Conservation (phyloP, 2,888 invertebrate species). For the Athalia cordata region DNA sequence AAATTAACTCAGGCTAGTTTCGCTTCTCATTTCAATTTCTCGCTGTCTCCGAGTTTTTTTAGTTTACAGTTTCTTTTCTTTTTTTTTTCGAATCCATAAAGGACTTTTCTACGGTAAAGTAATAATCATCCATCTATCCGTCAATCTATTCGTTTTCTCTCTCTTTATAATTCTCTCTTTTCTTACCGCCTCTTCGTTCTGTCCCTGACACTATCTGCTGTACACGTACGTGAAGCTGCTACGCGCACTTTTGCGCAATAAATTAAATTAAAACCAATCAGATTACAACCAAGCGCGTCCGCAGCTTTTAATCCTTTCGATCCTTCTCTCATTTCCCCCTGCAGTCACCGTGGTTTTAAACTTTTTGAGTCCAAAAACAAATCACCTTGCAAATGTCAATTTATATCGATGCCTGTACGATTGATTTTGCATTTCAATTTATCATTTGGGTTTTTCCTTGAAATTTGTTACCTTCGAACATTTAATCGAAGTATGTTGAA, state of each 20-base stretch:
- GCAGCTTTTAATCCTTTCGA: not conserved
- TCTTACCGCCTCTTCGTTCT: slow-evolving; percentile 46
- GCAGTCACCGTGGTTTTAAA: too few species aligned
- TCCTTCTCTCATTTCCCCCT: too few species aligned
- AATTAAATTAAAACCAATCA: slow-evolving; percentile 46
- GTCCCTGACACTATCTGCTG: slow-evolving; percentile 65
- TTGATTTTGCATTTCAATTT: too few species aligned
- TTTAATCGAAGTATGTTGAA: not conserved
- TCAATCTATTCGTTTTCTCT: not conserved
- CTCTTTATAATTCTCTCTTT: not conserved
- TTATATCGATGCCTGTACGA: too few species aligned
- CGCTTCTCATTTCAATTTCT: too few species aligned
- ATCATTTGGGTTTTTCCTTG: not conserved
- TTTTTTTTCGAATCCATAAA: too few species aligned
- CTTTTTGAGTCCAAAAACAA: too few species aligned
- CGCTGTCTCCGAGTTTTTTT: too few species aligned
- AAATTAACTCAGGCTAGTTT: too few species aligned
- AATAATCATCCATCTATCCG: not conserved
- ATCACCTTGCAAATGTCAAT: too few species aligned
- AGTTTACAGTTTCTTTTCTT: too few species aligned
- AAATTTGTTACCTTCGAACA: not conserved
- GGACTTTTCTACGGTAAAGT: not conserved
- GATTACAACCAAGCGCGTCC: not conserved
- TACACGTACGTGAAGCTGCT: not conserved
- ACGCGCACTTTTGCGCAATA: slow-evolving; percentile 55